Evolutionary conservation across 2,113 vertebrate genomes (phyloP).

Genomic region (Hyla sarda): DNA sequence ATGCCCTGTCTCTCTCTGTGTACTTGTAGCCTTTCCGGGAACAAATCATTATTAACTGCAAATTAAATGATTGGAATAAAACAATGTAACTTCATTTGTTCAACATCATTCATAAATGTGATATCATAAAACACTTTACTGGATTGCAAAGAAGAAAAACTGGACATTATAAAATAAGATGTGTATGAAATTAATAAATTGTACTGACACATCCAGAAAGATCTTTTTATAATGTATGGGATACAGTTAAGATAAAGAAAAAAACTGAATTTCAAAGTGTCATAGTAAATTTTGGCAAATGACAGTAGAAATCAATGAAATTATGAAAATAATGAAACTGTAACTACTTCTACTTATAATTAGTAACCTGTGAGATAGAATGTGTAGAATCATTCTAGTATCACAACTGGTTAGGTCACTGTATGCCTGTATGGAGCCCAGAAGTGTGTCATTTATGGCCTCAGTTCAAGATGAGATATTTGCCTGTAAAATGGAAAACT

Average conservation of each 20-base stretch:
- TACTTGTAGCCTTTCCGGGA: slow-evolving; percentile 57
- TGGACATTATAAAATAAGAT: slow-evolving; percentile 42
- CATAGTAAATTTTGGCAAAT: background rate
- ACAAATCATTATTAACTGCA: slow-evolving; percentile 57
- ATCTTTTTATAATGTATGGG: slow-evolving; percentile 20
- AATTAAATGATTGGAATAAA: slow-evolving; percentile 58
- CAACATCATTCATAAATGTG: slow-evolving; percentile 48
- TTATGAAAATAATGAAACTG: background rate
- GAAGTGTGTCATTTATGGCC: too few species aligned
- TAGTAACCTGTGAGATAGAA: background rate
- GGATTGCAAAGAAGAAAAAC: slow-evolving; percentile 36
- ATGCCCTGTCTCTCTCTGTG: slow-evolving; percentile 53
- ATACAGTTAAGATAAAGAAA: slow-evolving; percentile 1
- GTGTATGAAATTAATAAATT: slow-evolving; percentile 40
- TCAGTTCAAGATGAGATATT: too few species aligned
- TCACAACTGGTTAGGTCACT: background rate
- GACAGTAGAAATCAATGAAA: background rate
- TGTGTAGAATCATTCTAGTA: background rate
- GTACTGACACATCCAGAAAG: slow-evolving; percentile 16
- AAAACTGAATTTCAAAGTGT: slow-evolving; percentile 4
- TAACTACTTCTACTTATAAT: background rate
- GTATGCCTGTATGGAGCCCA: too few species aligned
- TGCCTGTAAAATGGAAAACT: too few species aligned
- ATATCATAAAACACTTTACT: slow-evolving; percentile 53
- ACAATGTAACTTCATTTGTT: slow-evolving; percentile 55